Percentiles rank a stretch among this genome's conserved stretches.
Evolutionary conservation across 2,888 invertebrate species (phyloP).

Genomic region (Drosophila mettleri): DNA sequence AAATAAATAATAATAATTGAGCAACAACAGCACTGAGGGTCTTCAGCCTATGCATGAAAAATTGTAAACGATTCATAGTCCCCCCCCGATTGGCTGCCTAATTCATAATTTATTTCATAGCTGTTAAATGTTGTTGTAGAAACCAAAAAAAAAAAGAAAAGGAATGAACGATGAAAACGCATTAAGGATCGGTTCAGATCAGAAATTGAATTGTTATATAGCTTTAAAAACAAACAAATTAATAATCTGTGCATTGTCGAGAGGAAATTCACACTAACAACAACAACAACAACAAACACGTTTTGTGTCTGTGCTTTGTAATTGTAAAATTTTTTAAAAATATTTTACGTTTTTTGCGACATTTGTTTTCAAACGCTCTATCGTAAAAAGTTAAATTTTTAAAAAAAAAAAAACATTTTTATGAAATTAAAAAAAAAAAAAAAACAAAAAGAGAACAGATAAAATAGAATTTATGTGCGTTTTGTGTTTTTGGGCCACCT

Average conservation of each 20-base stretch:
- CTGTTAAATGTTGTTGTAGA: constrained; percentile 51
- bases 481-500: constrained; percentile 57
- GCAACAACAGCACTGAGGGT: constrained; percentile 51
- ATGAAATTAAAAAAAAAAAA: constrained; percentile 36
- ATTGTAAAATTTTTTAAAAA: constrained; percentile 59
- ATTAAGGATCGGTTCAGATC: constrained; percentile 34
- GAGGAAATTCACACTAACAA: constrained; percentile 44
- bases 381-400: constrained; percentile 18
- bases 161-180: constrained; percentile 8
- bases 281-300: constrained; percentile 32
- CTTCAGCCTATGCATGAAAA: constrained; percentile 36
- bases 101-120: constrained; percentile 44
- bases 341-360: constrained; percentile 51
- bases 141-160: constrained; percentile 28
- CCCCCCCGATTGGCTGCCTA: constrained; percentile 34
- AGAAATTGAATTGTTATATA: constrained; percentile 67
- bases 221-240: constrained; percentile 57
- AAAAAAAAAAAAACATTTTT: constrained; percentile 37
- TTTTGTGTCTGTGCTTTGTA: constrained; percentile 68
- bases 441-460: neutral
- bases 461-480: constrained; percentile 39
- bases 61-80: constrained; percentile 17
- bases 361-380: constrained; percentile 44
- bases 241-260: constrained; percentile 52
- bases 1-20: constrained; percentile 20